Evolutionary conservation across 1,140 invertebrate genomes (phyloP).

Genomic region (Radopholus similis): DNA sequence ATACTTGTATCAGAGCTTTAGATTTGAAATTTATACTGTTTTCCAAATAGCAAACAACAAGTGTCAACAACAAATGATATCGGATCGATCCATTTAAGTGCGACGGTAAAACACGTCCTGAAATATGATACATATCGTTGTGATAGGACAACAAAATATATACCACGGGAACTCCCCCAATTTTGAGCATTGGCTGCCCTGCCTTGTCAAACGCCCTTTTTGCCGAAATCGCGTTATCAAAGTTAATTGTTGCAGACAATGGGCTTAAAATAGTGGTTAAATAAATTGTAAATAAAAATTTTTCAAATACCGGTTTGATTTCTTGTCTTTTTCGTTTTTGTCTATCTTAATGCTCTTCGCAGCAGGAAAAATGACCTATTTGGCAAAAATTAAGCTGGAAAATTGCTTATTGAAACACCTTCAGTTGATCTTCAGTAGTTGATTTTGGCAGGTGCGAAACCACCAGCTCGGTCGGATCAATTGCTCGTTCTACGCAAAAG

Average conservation of each 20-base stretch:
- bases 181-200: neutral
- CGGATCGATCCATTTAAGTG: no score
- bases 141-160: no score
- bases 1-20: no score
- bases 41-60: no score
- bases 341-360: neutral
- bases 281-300: neutral
- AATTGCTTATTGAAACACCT: neutral
- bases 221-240: neutral
- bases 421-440: neutral
- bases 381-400: neutral
- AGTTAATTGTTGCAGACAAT: neutral
- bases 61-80: no score
- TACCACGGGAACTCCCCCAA: neutral
- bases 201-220: slow-evolving; percentile 1
- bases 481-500: neutral
- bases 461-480: neutral
- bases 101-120: neutral
- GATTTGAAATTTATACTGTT: no score
- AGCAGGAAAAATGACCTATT: neutral
- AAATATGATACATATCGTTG: no score
- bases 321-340: neutral
- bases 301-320: neutral
- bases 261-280: neutral
- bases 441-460: neutral